These are phyloP conservation scores for Cybosia mesomella DNA, from an alignment of 2,888 invertebrate species.

Conservation along the genomic window DNA sequence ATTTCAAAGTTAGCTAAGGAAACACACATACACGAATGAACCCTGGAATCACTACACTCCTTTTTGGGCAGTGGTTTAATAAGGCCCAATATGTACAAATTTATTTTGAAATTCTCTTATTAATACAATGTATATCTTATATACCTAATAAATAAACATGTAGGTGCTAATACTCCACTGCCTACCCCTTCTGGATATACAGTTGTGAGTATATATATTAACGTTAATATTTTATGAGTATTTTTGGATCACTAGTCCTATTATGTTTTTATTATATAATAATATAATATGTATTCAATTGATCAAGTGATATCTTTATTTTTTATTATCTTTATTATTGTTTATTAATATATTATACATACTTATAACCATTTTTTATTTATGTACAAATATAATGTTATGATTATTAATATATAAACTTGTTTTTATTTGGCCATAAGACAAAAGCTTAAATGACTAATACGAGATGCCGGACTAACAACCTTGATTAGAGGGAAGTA, in stretches of 20 bases:
- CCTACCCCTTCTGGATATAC: conserved; percentile 4
- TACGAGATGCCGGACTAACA: no score
- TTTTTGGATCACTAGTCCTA: background rate
- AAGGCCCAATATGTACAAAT: no score
- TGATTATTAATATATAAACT: background rate
- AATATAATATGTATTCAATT: background rate
- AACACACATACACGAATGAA: no score
- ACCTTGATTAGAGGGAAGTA: no score
- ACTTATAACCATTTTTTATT: background rate
- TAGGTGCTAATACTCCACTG: background rate
- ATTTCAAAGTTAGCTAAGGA: no score
- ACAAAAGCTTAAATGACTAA: no score
- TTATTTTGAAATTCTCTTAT: no score
- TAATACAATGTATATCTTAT: no score
- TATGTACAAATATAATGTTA: background rate
- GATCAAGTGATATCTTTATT: background rate
- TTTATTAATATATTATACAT: no score
- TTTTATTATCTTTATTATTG: background rate
- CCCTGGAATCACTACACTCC: no score
- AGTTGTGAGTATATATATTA: background rate
- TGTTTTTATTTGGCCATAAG: background rate
- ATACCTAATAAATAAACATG: no score
- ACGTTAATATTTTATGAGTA: background rate
- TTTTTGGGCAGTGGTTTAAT: no score
- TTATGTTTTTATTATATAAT: background rate